Conservation (phyloP, 2,797 vertebrate species). For the Cottoperca gobio region DNA sequence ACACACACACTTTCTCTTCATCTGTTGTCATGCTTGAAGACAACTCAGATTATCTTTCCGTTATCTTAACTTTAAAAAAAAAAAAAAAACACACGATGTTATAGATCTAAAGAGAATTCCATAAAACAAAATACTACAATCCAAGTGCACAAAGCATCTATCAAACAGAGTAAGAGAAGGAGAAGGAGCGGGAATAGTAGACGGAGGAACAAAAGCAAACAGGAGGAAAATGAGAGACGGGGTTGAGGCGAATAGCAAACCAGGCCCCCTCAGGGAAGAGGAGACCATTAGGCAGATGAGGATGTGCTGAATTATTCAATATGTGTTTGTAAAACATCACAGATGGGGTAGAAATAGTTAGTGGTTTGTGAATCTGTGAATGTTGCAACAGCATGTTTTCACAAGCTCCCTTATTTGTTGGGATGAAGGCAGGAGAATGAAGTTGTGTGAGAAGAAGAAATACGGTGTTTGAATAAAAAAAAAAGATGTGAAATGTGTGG, state of each 20-base stretch:
- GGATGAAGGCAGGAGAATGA: conserved; percentile 16
- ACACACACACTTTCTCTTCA: not conserved
- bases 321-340: conserved; percentile 76
- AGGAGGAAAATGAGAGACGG: conserved; percentile 36
- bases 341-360: conserved; percentile 65
- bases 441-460: conserved; percentile 1
- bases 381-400: conserved; percentile 49
- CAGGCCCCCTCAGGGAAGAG: conserved; percentile 50
- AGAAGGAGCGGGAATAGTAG: conserved; percentile 9
- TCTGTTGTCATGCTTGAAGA: not conserved
- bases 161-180: conserved; percentile 13
- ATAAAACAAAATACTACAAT: conserved; percentile 1
- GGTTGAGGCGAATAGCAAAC: conserved; percentile 58
- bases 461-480: not conserved
- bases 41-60: not conserved
- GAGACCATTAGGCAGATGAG: conserved; percentile 71
- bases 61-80: not conserved
- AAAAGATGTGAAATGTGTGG: conserved; percentile 2
- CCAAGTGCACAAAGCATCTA: conserved; percentile 14
- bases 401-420: conserved; percentile 19
- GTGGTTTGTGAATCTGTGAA: conserved; percentile 37
- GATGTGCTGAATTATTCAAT: conserved; percentile 73
- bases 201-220: conserved; percentile 30
- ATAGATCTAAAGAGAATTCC: not conserved
- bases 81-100: not conserved